Evolutionary conservation across 2,797 vertebrate species (phyloP), one percentile per base, ranked within the genome.

Genomic region (Huso huso): DNA sequence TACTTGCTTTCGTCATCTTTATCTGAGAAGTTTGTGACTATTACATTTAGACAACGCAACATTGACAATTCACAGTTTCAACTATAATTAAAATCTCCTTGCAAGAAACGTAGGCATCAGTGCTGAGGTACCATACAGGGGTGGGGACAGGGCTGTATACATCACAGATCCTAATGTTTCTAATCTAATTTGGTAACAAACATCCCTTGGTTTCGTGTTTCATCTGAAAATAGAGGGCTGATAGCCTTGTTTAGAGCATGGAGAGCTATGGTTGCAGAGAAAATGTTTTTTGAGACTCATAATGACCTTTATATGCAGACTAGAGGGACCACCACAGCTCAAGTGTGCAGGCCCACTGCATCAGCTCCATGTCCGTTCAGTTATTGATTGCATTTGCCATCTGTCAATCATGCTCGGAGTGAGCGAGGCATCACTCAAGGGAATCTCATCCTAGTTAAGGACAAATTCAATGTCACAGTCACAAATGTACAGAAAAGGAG

Each of bases 91-190:
- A 58, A 13, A 7, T 11, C 10, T 58, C 6, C 55, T 77, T 82
- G 87, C 84, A 87, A 81, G 84, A 88, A 81, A 81, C 75, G 18
- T 49, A 68, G 37, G 69, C 70, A 69, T n/a, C 55, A 13, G 55
- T n/a, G 11, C 12, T 37, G 37, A 37, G 37, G 37, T 37, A 37
- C 37, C 37, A 37, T 37, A 37, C 37, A 37, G 37, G 37, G 37
- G 37, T 37, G 37, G 37, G 37, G 37, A 37, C 37, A 37, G 37
- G 37, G 37, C 37, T 37, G 37, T 37, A 4, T 37, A 5, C 37
- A 37, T 37, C 37, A 37, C 37, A 37, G 37, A 37, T 37, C 37
- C 37, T 37, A 37, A 37, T 37, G 37, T 37, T 37, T 37, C 37
- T 37, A 5, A 37, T 37, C 37, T 37, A 37, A 5, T 37, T 37